Base-by-base conservation (phyloP, 1,140 invertebrate genomes). In the Meloidogyne floridensis region DNA sequence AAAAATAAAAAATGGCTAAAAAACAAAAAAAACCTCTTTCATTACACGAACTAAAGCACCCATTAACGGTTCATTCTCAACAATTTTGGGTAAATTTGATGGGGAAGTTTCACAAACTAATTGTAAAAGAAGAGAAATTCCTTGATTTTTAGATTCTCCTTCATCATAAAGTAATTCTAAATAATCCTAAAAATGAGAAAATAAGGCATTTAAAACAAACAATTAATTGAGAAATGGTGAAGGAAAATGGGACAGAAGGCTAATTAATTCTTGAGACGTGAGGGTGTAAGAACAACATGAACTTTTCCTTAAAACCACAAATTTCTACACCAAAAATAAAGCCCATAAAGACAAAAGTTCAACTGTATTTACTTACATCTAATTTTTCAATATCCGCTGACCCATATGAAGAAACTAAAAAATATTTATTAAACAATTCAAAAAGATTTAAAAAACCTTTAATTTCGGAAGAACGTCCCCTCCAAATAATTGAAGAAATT, bases 121-220 rank as follows among this genome's bases (percentile, higher is more conserved):
- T 96, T 94, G 75, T 97, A 92, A 83, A 98, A 95, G 75, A 96
- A 92, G 15, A 94, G 93, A n/a, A 96, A 95, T 53, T 95, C 96
- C 91, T 43, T 71, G 82, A 51, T 80, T 47, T 94, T 94, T 43
- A 97, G 94, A 92, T 98, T 98, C 86, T 95, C 95, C 93, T 84
- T 96, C 96, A 91, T 99, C 97, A 91, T 99, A 99, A 5, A 99
- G 91, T 81, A 98, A 91, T 91, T 98, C 97, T 71, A 98, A 94
- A 91, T 99, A 99, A 86, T 94, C 94, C 88, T 98, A 95, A 81
- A 83, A 53, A 93, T 84, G 84, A 32, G 74, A 83, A 42, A 72
- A 42, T 75, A 83, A 32, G 32, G 1, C 0, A 20, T 20, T 20
- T 20, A 0, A 1, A 20, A 20, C 0, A 20, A 20, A 20, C 20